Evolutionary conservation across 2,113 vertebrate genomes (phyloP).

Genomic region (Octodon degus): DNA sequence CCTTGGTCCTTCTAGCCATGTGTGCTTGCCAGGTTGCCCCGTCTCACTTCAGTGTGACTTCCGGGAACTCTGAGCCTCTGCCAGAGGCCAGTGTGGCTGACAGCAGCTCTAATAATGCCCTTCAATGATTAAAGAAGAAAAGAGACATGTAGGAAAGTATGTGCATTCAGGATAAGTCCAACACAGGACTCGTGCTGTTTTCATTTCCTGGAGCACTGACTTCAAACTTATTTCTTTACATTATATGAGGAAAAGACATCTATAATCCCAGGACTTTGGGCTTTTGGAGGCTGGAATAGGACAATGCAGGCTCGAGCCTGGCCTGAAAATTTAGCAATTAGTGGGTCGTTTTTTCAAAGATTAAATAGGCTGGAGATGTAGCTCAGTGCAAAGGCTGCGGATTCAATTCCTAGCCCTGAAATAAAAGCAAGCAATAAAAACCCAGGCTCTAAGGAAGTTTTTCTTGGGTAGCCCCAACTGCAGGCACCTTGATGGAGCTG

Average conservation of each 20-base stretch:
- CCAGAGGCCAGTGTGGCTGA: neutral
- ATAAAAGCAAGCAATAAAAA: neutral
- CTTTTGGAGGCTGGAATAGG: neutral
- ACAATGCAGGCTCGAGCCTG: neutral
- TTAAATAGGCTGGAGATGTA: neutral
- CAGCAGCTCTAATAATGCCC: neutral
- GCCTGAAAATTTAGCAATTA: neutral
- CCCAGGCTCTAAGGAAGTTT: neutral
- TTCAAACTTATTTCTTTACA: neutral
- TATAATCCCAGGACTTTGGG: neutral
- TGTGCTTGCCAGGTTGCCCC: neutral
- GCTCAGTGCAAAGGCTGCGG: no score
- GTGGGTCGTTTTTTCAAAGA: neutral
- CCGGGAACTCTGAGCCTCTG: neutral
- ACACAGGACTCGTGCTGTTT: neutral
- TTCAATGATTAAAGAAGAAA: neutral
- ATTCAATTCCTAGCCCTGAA: neutral
- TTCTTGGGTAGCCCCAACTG: neutral
- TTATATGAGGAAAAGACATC: neutral
- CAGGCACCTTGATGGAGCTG: neutral
- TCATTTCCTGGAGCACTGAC: constrained; percentile 7
- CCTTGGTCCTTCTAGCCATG: neutral
- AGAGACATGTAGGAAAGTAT: neutral
- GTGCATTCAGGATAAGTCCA: neutral
- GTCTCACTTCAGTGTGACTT: neutral